Conservation (phyloP, 2,797 vertebrate species). For the Rhinella marina region DNA sequence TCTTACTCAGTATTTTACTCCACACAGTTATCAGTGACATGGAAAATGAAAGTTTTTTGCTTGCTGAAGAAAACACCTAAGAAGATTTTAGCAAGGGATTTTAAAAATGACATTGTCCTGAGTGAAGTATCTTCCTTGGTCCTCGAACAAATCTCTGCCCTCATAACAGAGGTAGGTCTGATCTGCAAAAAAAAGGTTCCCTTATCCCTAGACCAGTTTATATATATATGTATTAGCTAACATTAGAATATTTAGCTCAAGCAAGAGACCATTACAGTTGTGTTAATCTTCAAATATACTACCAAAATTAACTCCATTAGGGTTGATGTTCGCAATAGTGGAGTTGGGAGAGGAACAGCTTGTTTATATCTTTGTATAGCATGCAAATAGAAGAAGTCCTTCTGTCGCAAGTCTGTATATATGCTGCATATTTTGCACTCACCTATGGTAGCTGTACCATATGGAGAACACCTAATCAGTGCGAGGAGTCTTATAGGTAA, state of each 20-base stretch:
- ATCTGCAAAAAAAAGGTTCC: background rate
- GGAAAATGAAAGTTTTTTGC: constrained; percentile 78
- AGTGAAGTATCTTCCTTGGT: constrained; percentile 75
- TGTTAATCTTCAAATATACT: background rate
- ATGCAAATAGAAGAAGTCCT: too few relatives aligned
- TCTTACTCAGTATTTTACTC: constrained; percentile 54
- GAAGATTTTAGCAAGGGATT: constrained; percentile 66
- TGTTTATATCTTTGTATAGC: background rate
- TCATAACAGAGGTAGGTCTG: constrained; percentile 76
- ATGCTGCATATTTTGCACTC: too few relatives aligned
- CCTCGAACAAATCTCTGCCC: constrained; percentile 80
- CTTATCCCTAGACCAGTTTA: background rate
- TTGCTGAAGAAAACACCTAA: constrained; percentile 74
- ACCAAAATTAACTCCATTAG: too few relatives aligned
- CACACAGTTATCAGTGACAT: constrained; percentile 71
- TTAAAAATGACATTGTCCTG: constrained; percentile 71
- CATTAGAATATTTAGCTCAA: background rate
- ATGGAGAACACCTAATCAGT: too few relatives aligned
- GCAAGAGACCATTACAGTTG: background rate
- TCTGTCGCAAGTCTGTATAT: too few relatives aligned
- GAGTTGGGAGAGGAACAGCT: background rate
- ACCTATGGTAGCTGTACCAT: too few relatives aligned
- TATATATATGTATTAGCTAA: background rate
- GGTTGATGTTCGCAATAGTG: too few relatives aligned
- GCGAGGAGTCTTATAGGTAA: too few relatives aligned